Percentiles rank a stretch among this genome's conserved stretches.
phyloP scores from a whole-genome alignment of 2,888 invertebrate genomes.

The Oegoconia quadripuncta region DNA sequence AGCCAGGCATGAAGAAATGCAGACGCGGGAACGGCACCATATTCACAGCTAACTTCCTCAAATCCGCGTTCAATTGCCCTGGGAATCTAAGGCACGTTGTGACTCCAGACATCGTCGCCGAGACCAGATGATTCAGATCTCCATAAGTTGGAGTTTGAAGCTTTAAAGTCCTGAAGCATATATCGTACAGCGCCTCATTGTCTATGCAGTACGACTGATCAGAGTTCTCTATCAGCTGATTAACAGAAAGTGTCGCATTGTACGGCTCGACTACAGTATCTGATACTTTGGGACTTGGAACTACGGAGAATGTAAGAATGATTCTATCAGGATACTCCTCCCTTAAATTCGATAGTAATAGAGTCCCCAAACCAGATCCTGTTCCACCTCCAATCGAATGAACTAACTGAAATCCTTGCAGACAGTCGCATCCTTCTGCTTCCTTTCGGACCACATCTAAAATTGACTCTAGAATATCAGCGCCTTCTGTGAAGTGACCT shows the following conservation, averaged over 20 bases:
- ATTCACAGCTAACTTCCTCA: slow-evolving; percentile 72
- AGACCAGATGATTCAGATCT: slow-evolving; percentile 81
- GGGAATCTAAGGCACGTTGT: slow-evolving; percentile 65
- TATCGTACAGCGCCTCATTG: slow-evolving; percentile 88
- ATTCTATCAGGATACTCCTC: slow-evolving; percentile 87
- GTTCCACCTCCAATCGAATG: slow-evolving; percentile 87
- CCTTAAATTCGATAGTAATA: slow-evolving; percentile 82
- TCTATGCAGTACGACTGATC: slow-evolving; percentile 83
- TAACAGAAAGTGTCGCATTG: slow-evolving; percentile 82
- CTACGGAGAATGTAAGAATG: slow-evolving; percentile 82
- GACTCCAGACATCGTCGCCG: slow-evolving; percentile 61
- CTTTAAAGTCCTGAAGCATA: slow-evolving; percentile 86
- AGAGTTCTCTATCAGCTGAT: slow-evolving; percentile 85
- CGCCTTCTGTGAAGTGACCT: slow-evolving; percentile 84
- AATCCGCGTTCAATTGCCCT: slow-evolving; percentile 84
- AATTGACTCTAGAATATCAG: slow-evolving; percentile 80
- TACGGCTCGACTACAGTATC: slow-evolving; percentile 83
- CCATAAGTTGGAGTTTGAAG: slow-evolving; percentile 86
- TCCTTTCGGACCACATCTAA: slow-evolving; percentile 78
- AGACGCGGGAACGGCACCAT: slow-evolving; percentile 86
- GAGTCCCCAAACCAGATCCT: slow-evolving; percentile 85
- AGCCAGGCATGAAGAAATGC: slow-evolving; percentile 79
- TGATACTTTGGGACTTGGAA: slow-evolving; percentile 86
- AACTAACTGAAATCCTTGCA: slow-evolving; percentile 80
- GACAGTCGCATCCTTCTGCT: slow-evolving; percentile 84